Percentiles rank a stretch among this genome's conserved stretches.
phyloP scores from a whole-genome alignment of 2,797 vertebrate genomes.

The Tokudaia muenninki region DNA sequence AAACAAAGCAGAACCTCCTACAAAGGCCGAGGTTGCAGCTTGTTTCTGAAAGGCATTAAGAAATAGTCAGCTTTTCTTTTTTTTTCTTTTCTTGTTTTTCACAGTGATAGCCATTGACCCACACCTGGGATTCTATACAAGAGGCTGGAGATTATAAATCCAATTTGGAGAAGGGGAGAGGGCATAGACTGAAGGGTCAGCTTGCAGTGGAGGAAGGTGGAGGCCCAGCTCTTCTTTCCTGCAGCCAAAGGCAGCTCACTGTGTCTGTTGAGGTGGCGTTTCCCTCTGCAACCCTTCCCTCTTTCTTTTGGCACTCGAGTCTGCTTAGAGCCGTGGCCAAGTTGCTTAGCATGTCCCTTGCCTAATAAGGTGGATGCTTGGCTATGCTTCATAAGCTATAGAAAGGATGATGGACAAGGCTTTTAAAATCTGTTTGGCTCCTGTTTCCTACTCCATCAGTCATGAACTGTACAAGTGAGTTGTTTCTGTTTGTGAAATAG shows the following conservation, averaged over 20 bases:
- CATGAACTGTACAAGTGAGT: conserved; percentile 62
- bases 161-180: conserved; percentile 66
- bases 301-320: not conserved
- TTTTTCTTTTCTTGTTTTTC: conserved; percentile 52
- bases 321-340: conserved; percentile 59
- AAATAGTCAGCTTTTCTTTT: conserved; percentile 35
- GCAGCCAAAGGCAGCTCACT: conserved; percentile 1
- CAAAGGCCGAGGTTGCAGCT: not conserved
- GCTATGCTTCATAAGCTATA: conserved; percentile 62
- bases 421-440: conserved; percentile 78
- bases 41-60: conserved; percentile 29
- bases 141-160: conserved; percentile 72
- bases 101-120: conserved; percentile 54
- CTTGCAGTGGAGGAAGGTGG: not conserved
- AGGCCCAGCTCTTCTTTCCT: not conserved
- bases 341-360: conserved; percentile 65
- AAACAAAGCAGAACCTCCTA: not conserved
- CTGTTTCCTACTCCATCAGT: conserved; percentile 63
- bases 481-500: conserved; percentile 76
- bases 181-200: conserved; percentile 41
- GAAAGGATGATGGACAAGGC: conserved; percentile 81
- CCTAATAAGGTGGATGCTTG: conserved; percentile 71
- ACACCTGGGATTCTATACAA: conserved; percentile 56
- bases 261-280: not conserved
- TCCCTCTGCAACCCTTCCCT: not conserved